These are phyloP conservation scores for Drosophila atripex DNA, from an alignment of 2,888 invertebrate species.

Conservation along the genomic window DNA sequence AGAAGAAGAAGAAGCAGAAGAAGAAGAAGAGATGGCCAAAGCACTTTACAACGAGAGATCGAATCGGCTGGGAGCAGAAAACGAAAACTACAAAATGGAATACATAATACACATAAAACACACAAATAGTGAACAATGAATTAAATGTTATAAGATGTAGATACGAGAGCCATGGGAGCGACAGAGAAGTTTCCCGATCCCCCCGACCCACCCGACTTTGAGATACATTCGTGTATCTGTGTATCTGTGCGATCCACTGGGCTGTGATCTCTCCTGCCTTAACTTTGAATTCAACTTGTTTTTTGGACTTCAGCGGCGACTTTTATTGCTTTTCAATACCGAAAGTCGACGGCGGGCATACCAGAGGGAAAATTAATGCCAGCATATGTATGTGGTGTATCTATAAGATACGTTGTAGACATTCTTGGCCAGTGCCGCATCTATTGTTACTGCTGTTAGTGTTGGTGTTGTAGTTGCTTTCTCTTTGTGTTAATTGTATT, in stretches of 20 bases:
- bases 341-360: constrained; percentile 41
- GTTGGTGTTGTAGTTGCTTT: constrained; percentile 49
- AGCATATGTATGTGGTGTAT: constrained; percentile 43
- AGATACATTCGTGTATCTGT: constrained; percentile 23
- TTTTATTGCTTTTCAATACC: constrained; percentile 50
- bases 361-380: constrained; percentile 50
- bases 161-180: constrained; percentile 22
- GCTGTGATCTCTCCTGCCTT: constrained; percentile 38
- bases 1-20: too few species aligned
- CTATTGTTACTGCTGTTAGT: background rate
- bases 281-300: constrained; percentile 25
- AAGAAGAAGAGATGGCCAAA: background rate
- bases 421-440: constrained; percentile 28
- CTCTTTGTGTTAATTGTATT: constrained; percentile 76
- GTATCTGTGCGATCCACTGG: constrained; percentile 35
- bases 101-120: constrained; percentile 55
- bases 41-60: constrained; percentile 55
- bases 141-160: constrained; percentile 59
- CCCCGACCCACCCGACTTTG: constrained; percentile 46
- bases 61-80: constrained; percentile 41
- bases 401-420: constrained; percentile 31
- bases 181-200: constrained; percentile 14
- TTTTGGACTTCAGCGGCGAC: background rate
- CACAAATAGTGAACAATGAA: constrained; percentile 43
- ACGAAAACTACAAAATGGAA: constrained; percentile 66